phyloP scores from a whole-genome alignment of 2,797 vertebrate genomes.

The Rallus crepitans region DNA sequence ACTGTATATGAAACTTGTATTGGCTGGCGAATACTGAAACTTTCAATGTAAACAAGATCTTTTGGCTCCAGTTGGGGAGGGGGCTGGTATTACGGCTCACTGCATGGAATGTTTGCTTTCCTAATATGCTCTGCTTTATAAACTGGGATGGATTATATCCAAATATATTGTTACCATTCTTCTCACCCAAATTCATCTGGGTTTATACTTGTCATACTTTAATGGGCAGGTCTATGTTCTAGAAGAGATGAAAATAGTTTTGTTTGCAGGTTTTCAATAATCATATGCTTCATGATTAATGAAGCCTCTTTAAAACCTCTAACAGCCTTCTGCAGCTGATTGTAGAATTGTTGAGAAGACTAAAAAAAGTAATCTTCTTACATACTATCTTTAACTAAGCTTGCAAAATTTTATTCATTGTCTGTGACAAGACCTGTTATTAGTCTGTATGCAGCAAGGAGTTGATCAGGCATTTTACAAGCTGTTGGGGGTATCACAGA shows the following conservation, averaged over 20 bases:
- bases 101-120: not conserved
- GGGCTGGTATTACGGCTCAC: not conserved
- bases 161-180: constrained; percentile 32
- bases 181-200: constrained; percentile 22
- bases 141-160: constrained; percentile 25
- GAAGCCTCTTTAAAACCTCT: constrained; percentile 44
- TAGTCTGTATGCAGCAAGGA: constrained; percentile 27
- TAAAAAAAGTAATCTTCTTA: constrained; percentile 52
- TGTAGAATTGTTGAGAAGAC: constrained; percentile 29
- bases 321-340: constrained; percentile 45
- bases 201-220: constrained; percentile 48
- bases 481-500: constrained; percentile 32
- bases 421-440: constrained; percentile 43
- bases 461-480: constrained; percentile 49
- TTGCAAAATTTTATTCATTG: constrained; percentile 52
- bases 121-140: not conserved
- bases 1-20: not conserved
- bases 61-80: not conserved
- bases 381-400: constrained; percentile 48
- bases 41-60: constrained; percentile 3
- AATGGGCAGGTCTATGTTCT: constrained; percentile 45
- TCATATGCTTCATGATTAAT: constrained; percentile 66
- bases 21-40: not conserved
- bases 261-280: constrained; percentile 68
- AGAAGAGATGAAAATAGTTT: constrained; percentile 40